phyloP scores from a whole-genome alignment of 53 echinoderm and acorn worm genomes.

The Paracentrotus lividus region DNA sequence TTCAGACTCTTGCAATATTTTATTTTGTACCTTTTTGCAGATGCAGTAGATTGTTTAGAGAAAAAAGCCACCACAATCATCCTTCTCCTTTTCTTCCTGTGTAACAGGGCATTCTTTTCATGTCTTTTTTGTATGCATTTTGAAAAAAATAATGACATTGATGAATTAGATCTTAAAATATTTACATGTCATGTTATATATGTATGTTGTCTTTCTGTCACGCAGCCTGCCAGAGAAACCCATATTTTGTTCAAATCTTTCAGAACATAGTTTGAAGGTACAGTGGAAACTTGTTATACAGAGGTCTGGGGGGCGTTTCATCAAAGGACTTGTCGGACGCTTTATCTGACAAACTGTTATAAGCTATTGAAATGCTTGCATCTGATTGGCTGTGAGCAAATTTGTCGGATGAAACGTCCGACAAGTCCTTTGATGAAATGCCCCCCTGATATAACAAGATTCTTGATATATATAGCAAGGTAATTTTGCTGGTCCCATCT shows the following conservation, averaged over 20 bases:
- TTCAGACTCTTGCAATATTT: constrained; percentile 55
- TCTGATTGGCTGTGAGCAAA: no score
- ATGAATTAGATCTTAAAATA: background rate
- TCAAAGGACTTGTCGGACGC: no score
- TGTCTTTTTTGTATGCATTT: background rate
- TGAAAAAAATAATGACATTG: background rate
- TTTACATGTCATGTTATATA: background rate
- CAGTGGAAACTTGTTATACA: no score
- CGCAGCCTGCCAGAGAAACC: background rate
- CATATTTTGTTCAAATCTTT: background rate
- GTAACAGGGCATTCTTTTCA: background rate
- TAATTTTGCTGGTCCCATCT: no score
- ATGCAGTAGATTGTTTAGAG: constrained; percentile 39
- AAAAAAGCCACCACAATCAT: background rate
- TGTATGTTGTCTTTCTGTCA: constrained; percentile 47
- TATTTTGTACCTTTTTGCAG: constrained; percentile 50
- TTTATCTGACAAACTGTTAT: no score
- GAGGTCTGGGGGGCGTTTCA: no score
- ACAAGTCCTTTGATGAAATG: no score
- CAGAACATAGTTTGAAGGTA: background rate
- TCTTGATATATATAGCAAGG: no score
- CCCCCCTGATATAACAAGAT: no score
- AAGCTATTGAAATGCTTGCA: no score
- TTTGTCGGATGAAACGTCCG: no score
- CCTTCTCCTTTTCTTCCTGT: background rate